These are phyloP conservation scores for Odontamblyopus rebecca DNA, from an alignment of 2,797 vertebrate species.

Conservation along the genomic window DNA sequence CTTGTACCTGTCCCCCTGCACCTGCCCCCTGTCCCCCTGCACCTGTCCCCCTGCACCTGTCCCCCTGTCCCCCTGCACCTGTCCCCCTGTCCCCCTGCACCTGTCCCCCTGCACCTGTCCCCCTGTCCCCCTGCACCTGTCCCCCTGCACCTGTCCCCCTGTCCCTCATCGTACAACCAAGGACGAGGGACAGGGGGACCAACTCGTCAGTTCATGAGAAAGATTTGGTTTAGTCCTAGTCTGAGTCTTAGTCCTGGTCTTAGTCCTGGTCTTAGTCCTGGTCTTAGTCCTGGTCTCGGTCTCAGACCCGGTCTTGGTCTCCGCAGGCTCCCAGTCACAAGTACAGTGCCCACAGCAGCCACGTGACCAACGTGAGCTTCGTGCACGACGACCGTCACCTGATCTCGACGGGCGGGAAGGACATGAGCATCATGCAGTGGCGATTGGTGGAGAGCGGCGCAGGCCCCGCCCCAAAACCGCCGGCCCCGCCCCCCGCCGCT, in stretches of 20 bases:
- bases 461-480: not conserved
- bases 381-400: constrained; percentile 88
- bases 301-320: not conserved
- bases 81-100: not conserved
- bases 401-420: constrained; percentile 95
- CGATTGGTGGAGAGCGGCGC: constrained; percentile 83
- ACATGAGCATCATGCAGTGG: constrained; percentile 98
- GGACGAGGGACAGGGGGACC: no score
- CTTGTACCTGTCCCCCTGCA: not conserved
- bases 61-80: not conserved
- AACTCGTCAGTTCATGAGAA: no score
- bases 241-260: no score
- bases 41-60: no score
- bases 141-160: not conserved
- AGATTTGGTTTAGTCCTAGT: no score
- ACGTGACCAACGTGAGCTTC: constrained; percentile 98
- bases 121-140: not conserved
- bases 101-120: not conserved
- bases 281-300: not conserved
- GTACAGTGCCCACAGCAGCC: constrained; percentile 96
- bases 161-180: no score
- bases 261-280: no score
- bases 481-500: constrained; percentile 24
- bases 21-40: not conserved
- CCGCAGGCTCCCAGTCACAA: constrained; percentile 93